Conservation (phyloP, 2,888 invertebrate genomes). For the Sinodicranocentrus sp. region DNA sequence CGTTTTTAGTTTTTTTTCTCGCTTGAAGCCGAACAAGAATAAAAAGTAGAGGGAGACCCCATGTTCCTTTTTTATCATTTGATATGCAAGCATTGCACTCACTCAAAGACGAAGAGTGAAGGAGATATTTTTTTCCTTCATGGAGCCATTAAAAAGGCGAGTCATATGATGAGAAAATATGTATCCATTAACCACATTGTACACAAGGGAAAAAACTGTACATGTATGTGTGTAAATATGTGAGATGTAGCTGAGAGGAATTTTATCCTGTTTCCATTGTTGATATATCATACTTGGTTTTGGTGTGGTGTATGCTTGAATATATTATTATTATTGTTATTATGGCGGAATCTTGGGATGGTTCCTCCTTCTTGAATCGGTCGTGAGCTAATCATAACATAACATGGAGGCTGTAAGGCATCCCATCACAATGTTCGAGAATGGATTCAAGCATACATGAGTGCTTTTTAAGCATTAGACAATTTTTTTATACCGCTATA, state of each 20-base stretch:
- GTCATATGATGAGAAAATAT: constrained; percentile 28
- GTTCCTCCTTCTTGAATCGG: constrained; percentile 57
- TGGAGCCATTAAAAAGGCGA: constrained; percentile 61
- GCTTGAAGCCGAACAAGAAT: not conserved
- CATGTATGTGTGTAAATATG: constrained; percentile 4
- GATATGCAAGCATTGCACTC: constrained; percentile 56
- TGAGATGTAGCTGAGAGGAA: constrained; percentile 48
- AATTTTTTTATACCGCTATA: too few species aligned
- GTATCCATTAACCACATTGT: constrained; percentile 55
- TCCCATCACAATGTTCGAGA: not conserved
- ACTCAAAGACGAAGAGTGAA: constrained; percentile 40
- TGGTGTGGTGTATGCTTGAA: not conserved
- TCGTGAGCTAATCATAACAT: constrained; percentile 67
- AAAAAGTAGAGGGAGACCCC: constrained; percentile 38
- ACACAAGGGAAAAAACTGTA: too few species aligned
- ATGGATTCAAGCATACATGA: too few species aligned
- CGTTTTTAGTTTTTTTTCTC: not conserved
- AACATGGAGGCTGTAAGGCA: constrained; percentile 54
- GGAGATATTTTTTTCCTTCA: constrained; percentile 42
- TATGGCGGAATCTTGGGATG: constrained; percentile 32
- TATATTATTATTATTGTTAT: constrained; percentile 49
- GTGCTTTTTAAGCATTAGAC: too few species aligned
- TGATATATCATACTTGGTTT: constrained; percentile 13
- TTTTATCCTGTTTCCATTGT: constrained; percentile 46
- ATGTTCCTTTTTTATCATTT: constrained; percentile 61